Conservation (phyloP, 1,140 invertebrate species). For the Oscheius sp. region DNA sequence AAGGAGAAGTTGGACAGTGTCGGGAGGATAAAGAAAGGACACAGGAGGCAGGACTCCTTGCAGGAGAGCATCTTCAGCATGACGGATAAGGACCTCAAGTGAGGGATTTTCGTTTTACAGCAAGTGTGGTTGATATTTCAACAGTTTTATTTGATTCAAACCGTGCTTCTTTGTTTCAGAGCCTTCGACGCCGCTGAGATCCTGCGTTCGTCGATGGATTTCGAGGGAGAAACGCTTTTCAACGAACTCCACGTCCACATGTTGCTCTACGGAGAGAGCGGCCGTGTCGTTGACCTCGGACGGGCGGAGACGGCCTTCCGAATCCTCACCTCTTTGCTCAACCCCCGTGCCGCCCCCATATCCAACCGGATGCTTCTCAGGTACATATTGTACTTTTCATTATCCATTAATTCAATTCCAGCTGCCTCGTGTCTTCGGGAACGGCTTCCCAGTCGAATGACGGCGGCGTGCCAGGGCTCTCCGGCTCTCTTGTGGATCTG, state of each 20-base stretch:
- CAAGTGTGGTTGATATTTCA: background rate
- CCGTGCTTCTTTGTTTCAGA: conserved; percentile 33
- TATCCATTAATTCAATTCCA: conserved; percentile 4
- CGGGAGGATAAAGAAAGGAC: conserved; percentile 52
- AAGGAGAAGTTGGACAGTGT: conserved; percentile 45
- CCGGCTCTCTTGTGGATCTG: conserved; percentile 43
- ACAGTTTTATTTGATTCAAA: background rate
- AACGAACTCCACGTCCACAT: conserved; percentile 58
- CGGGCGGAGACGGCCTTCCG: conserved; percentile 55
- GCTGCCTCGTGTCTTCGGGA: conserved; percentile 54
- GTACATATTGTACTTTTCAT: conserved; percentile 30
- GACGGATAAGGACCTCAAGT: conserved; percentile 52
- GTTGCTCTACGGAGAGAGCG: conserved; percentile 57
- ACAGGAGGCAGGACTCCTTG: conserved; percentile 56
- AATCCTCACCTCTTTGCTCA: conserved; percentile 48
- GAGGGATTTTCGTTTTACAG: background rate
- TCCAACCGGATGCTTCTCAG: conserved; percentile 51
- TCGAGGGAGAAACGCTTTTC: conserved; percentile 53
- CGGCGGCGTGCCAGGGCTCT: background rate
- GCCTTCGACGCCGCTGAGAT: conserved; percentile 56
- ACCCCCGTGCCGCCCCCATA: background rate
- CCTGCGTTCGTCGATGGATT: conserved; percentile 49
- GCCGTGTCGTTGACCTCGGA: conserved; percentile 55
- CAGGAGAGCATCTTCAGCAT: conserved; percentile 58
- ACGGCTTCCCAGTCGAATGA: conserved; percentile 32